phyloP scores from a whole-genome alignment of 2,113 vertebrate species.

The Coptodon bakossiorum region DNA sequence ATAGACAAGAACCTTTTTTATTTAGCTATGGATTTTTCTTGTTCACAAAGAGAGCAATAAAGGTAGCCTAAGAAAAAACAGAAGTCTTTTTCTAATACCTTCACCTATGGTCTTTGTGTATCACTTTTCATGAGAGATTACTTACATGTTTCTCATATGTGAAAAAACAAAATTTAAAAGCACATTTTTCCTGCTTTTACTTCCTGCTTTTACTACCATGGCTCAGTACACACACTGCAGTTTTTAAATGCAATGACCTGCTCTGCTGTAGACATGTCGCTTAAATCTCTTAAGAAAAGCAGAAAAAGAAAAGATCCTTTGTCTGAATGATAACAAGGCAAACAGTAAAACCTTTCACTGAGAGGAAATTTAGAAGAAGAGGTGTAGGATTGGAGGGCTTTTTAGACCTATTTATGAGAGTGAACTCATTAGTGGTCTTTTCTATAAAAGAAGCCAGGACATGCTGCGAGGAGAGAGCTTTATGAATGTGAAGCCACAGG shows the following conservation, averaged over 20 bases:
- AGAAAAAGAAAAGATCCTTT: not conserved
- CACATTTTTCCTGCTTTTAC: not conserved
- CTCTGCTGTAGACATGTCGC: not conserved
- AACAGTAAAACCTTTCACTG: not conserved
- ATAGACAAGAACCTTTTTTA: not conserved
- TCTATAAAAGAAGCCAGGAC: not conserved
- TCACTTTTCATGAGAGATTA: not conserved
- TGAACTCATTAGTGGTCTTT: not conserved
- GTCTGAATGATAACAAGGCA: not conserved
- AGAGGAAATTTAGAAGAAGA: not conserved
- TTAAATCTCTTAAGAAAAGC: not conserved
- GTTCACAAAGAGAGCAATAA: not conserved
- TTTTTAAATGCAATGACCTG: not conserved
- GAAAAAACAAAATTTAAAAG: not conserved
- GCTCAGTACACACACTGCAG: not conserved
- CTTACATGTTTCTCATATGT: not conserved
- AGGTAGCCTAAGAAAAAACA: not conserved
- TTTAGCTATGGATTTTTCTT: not conserved
- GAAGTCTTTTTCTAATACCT: not conserved
- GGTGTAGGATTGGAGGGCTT: not conserved
- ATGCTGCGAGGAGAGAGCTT: not conserved
- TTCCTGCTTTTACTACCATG: not conserved
- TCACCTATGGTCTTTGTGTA: not conserved
- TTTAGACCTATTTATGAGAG: not conserved
- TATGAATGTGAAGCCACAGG: not conserved